Base-by-base conservation (phyloP, 2,888 invertebrate species). In the Physocephala rufipes region DNA sequence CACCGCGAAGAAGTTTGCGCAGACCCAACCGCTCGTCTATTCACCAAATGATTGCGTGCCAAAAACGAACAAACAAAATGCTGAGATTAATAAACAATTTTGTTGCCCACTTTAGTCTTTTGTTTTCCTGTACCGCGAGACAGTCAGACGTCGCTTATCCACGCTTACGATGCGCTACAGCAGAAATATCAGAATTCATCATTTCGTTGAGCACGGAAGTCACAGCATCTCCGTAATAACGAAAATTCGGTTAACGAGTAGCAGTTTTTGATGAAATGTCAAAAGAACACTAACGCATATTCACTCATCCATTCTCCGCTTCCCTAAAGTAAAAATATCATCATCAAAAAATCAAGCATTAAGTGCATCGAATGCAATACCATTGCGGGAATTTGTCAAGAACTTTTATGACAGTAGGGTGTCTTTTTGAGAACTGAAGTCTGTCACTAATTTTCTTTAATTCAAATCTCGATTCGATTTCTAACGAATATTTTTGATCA, bases 161-260 rank as follows among this genome's bases (percentile, higher is more conserved):
- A 30, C 53, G 49, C 65, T 65, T 24, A 19, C 36, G 21, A n/a
- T 49, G 49, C 49, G 49, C 49, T 49, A 49, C 49, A 49, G 3
- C 19, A 3, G 49, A 49, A n/a, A 19, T n/a, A n/a, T 15, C 49
- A 19, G 49, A 7, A 19, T 12, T 15, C 15, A 15, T 45, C 45
- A 15, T 9, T 15, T 45, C 73, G 72, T 74, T 72, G 74, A 71
- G 75, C 75, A 3, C 49, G 3, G 36, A 15, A 3, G 45, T 15
- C 45, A 12, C 45, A 12, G 45, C 45, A 45, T 15, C 12, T 12
- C 45, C 49, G n/a, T 13, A 7, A n/a, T 12, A 4, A 49, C 49
- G 49, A 49, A 36, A 36, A 36, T 36, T 36, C 36, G 36, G 4
- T 36, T 36, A 9, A 36, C 4, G 9, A 36, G 36, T 7, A 36